Evolutionary conservation across 2,797 vertebrate species (phyloP), one percentile per base, ranked within the genome.

Genomic region (Acipenser oxyrinchus): DNA sequence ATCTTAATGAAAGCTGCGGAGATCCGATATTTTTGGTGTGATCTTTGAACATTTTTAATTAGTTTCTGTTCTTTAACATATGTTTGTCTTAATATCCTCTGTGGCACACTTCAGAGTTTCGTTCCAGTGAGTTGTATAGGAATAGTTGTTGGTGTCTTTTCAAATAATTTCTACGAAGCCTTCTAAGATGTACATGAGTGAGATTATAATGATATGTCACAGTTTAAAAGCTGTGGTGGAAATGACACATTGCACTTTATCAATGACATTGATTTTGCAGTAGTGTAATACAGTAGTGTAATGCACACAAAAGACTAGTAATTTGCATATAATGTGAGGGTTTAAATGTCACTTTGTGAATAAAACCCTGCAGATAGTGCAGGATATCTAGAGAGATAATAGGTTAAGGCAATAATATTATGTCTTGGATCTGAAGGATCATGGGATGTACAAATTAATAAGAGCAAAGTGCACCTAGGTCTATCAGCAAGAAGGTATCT

Each of bases 111-210:
- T 11, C 76, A 77, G 78, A 15, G 49, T 1, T 71, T 74, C 76
- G 79, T 79, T 80, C 79, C 81, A 71, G 1, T 83, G 80, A 86
- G 85, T 78, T 80, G 75, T 51, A 75, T 75, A 77, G 73, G 73
- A 70, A 77, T 89, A 89, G 88, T 88, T 89, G 81, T 85, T 74
- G 75, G 86, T 88, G 82, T 87, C 83, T 88, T 82, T 83, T 80
- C 81, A 78, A 71, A 77, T 85, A 73, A 74, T 80, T 82, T 82
- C 74, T 82, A 77, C 82, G 77, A 82, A 76, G 80, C 82, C 78
- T 81, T 85, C 85, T 83, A 85, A 76, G 80, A 78, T 77, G 78
- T 76, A 80, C 8, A 49, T 75, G 62, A 80, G 78, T 77, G 84
- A 86, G 82, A 81, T 71, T 75, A 80, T 88, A 87, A 86, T 87